These are phyloP conservation scores for Vimba vimba DNA, from an alignment of 2,113 vertebrate genomes.

Conservation along the genomic window DNA sequence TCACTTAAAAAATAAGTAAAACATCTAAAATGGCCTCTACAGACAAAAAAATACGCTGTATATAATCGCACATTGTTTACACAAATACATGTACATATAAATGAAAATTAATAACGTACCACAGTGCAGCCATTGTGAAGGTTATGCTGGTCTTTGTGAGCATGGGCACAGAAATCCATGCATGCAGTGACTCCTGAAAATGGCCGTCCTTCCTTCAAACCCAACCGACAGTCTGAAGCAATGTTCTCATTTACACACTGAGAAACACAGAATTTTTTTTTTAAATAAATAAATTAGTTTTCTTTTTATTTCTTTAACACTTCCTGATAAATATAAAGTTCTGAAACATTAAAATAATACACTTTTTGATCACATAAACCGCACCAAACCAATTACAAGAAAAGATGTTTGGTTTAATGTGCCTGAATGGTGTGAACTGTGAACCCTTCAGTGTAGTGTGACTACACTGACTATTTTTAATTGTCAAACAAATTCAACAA, in stretches of 20 bases:
- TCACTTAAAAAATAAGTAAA: not conserved
- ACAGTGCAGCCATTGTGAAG: slow-evolving; percentile 97
- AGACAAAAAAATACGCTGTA: not conserved
- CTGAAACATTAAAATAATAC: not conserved
- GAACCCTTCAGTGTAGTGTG: not conserved
- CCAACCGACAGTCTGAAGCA: slow-evolving; percentile 92
- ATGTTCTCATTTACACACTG: slow-evolving; percentile 86
- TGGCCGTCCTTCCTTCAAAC: slow-evolving; percentile 90
- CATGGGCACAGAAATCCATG: slow-evolving; percentile 99
- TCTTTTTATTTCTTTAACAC: not conserved
- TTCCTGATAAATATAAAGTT: not conserved
- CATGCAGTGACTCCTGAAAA: slow-evolving; percentile 98
- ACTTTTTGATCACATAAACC: not conserved
- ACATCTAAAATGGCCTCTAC: not conserved
- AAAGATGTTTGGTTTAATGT: not conserved
- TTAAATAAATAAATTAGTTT: not conserved
- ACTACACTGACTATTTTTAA: not conserved
- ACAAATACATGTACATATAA: not conserved
- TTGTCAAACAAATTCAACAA: slow-evolving; percentile 33
- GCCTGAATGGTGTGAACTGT: not conserved
- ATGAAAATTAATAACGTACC: slow-evolving; percentile 74
- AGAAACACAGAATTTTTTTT: slow-evolving; percentile 14
- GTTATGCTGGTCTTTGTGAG: slow-evolving; percentile 99
- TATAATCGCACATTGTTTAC: not conserved
- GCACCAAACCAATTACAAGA: not conserved